Percentiles rank a stretch among this genome's conserved stretches.
These are phyloP conservation scores for Heteromurus nitidus DNA, from an alignment of 2,888 invertebrate genomes.

Conservation along the genomic window DNA sequence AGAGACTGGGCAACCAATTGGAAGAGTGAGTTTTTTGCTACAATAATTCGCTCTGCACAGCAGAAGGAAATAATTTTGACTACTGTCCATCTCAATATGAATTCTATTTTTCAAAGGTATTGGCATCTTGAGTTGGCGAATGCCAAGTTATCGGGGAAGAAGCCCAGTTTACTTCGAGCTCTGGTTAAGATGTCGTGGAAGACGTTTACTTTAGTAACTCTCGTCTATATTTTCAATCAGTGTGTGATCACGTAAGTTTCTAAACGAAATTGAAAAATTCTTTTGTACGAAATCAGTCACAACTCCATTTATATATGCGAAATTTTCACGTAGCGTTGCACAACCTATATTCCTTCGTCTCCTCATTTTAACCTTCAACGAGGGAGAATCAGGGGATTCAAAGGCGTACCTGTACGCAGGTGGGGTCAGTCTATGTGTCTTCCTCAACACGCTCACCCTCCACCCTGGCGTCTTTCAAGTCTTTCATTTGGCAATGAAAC, in stretches of 20 bases:
- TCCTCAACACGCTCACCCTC: slow-evolving; percentile 43
- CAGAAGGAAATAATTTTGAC: background rate
- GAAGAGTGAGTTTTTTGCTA: slow-evolving; percentile 20
- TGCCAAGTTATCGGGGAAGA: slow-evolving; percentile 26
- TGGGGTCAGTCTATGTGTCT: slow-evolving; percentile 19
- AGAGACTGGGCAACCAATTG: slow-evolving; percentile 34
- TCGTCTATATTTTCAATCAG: slow-evolving; percentile 35
- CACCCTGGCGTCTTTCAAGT: slow-evolving; percentile 55
- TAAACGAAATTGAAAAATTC: background rate
- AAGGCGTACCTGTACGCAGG: slow-evolving; percentile 48
- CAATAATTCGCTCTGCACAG: too few relatives aligned
- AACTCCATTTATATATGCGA: background rate
- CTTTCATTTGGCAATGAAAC: slow-evolving; percentile 51
- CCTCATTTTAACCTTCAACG: slow-evolving; percentile 55
- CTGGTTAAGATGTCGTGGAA: slow-evolving; percentile 29
- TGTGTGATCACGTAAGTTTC: slow-evolving; percentile 37
- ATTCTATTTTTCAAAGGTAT: slow-evolving; percentile 20
- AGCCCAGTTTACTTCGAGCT: slow-evolving; percentile 35
- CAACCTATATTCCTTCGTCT: slow-evolving; percentile 50
- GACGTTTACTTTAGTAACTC: background rate
- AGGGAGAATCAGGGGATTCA: slow-evolving; percentile 1
- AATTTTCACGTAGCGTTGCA: background rate
- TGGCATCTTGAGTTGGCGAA: slow-evolving; percentile 54
- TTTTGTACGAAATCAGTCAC: background rate
- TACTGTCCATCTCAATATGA: background rate